These are phyloP conservation scores for Metacarcinus magister DNA, from an alignment of 2,888 invertebrate genomes.

Conservation along the genomic window DNA sequence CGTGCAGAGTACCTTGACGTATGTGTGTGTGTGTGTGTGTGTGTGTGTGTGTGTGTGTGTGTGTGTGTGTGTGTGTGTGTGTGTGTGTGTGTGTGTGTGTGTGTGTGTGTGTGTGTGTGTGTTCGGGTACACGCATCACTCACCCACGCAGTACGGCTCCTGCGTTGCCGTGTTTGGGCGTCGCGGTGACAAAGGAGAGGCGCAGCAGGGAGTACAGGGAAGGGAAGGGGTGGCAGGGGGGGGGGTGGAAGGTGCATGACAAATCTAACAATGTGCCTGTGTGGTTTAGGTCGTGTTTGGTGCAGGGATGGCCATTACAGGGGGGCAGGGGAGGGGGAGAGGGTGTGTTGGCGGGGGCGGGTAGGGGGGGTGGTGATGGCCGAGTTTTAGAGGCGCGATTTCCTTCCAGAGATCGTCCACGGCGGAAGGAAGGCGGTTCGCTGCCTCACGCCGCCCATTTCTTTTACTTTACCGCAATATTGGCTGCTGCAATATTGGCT, in stretches of 20 bases:
- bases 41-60: not conserved
- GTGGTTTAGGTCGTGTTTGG: not conserved
- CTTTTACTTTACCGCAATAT: slow-evolving; percentile 41
- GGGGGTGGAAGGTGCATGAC: not conserved
- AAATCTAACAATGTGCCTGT: not conserved
- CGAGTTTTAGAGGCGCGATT: not conserved
- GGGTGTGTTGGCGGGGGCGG: not conserved
- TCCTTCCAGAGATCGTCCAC: not conserved
- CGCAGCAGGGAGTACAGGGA: not conserved
- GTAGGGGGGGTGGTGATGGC: not conserved
- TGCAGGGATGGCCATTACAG: not conserved
- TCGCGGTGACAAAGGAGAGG: not conserved
- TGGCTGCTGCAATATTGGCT: slow-evolving; percentile 41
- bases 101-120: not conserved
- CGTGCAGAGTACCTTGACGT: not conserved
- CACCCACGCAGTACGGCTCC: not conserved
- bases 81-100: slow-evolving; percentile 26
- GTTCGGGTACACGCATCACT: not conserved
- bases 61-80: slow-evolving; percentile 3
- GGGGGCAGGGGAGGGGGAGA: not conserved
- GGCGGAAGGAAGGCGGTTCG: not conserved
- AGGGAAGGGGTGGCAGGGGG: not conserved
- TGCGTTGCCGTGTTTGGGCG: not conserved
- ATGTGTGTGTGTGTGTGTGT: not conserved
- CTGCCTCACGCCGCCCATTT: slow-evolving; percentile 21